These are phyloP conservation scores for Drosophila mettleri DNA, from an alignment of 2,888 invertebrate species.

Conservation along the genomic window DNA sequence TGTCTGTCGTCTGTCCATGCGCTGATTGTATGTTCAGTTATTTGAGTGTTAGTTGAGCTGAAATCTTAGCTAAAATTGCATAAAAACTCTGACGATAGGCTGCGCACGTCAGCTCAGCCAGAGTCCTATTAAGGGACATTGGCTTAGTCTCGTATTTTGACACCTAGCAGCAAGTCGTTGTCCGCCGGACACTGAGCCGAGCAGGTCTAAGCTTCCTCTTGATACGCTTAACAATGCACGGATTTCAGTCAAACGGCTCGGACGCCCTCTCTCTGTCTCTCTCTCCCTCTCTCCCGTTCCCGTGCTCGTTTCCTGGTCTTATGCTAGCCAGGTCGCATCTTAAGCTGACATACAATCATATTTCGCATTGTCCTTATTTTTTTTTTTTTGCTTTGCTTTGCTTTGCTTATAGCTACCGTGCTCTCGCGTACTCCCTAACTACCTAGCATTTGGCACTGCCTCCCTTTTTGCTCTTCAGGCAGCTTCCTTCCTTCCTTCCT, in stretches of 20 bases:
- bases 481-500: constrained; percentile 29
- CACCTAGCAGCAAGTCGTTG: constrained; percentile 64
- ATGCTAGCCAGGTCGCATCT: constrained; percentile 57
- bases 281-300: constrained; percentile 24
- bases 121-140: constrained; percentile 82
- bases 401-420: constrained; percentile 20
- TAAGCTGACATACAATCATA: constrained; percentile 79
- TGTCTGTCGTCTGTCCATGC: constrained; percentile 27
- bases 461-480: constrained; percentile 7
- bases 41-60: constrained; percentile 28
- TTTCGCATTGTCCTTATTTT: constrained; percentile 66
- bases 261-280: not conserved
- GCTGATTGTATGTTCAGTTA: constrained; percentile 35
- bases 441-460: constrained; percentile 19
- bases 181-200: constrained; percentile 1
- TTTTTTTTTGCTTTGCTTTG: not conserved
- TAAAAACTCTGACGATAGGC: constrained; percentile 49
- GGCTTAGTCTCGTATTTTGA: constrained; percentile 83
- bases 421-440: constrained; percentile 3
- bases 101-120: constrained; percentile 10
- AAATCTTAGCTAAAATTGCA: constrained; percentile 74
- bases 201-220: constrained; percentile 63
- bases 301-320: constrained; percentile 71
- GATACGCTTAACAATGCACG: constrained; percentile 77
- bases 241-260: constrained; percentile 34